Evolutionary conservation across 2,888 invertebrate genomes (phyloP), one percentile per base, ranked within the genome.

Genomic region (Cancer borealis): DNA sequence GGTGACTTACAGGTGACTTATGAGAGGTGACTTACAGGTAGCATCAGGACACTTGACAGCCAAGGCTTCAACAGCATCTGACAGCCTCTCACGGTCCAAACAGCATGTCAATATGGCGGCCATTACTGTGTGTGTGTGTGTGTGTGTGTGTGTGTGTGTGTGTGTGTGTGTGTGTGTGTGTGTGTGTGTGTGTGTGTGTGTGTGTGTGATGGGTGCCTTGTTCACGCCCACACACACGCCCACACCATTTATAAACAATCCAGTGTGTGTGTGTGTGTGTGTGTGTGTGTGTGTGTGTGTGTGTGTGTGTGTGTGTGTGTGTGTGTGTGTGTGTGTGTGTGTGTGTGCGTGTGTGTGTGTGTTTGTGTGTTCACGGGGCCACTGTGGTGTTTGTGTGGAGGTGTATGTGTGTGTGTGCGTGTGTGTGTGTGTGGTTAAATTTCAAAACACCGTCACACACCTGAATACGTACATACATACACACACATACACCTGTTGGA

Each of bases 41-140:
- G 94, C 88, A 39, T 94, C 92, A 39, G 94, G 94, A 45, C 94
- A 94, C 79, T 94, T 94, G 39, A 94, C 89, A 49, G 92, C 87
- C 14, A 94, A 54, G 1, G 92, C 94, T 54, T 94, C 94, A n/a
- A 94, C 92, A 10, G 91, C 94, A 30, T 94, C 94, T 12, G 94
- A 92, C 46, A 94, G 88, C 21, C 94, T 92, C 91, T 94, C 94
- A 10, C 89, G 92, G 30, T 73, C 73, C 49, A 94, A 46, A 91
- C 94, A 94, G 92, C 94, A 94, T 4, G 88, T 87, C 49, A 94
- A 88, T 10, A 94, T 45, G 21, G 73, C 60, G 4, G 73, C 73
- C 73, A 45, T 91, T 17, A n/a, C 46, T 84, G 79, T 92, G 12
- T 91, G 49, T 45, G 14, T 91, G 66, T 73, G 10, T 79, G 47